These are phyloP conservation scores for Myopa tessellatipennis DNA, from an alignment of 2,888 invertebrate genomes.

Conservation along the genomic window DNA sequence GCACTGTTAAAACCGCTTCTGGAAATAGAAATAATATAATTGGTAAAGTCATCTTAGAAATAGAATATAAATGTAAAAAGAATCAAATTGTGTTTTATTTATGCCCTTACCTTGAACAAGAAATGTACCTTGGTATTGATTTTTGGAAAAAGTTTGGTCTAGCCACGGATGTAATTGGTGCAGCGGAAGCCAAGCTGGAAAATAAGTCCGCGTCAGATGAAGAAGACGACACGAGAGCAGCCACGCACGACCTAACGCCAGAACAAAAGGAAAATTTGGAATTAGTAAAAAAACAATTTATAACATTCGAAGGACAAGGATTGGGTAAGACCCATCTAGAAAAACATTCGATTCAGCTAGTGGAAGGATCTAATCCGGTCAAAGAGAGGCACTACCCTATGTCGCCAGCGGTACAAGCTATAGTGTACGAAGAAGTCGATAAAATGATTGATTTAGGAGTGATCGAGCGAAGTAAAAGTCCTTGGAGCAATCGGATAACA, in stretches of 20 bases:
- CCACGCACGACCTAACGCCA: not conserved
- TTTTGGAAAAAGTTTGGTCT: not conserved
- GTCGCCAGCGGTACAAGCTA: too few relatives aligned
- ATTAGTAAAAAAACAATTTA: not conserved
- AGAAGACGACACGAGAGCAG: too few relatives aligned
- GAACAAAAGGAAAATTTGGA: not conserved
- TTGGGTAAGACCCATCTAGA: constrained; percentile 2
- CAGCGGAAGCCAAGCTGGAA: not conserved
- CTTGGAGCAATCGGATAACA: too few relatives aligned
- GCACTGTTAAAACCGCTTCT: not conserved
- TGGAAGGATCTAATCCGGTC: too few relatives aligned
- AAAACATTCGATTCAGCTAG: constrained; percentile 22
- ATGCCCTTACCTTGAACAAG: not conserved
- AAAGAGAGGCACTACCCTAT: too few relatives aligned
- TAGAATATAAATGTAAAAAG: not conserved
- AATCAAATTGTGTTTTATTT: not conserved
- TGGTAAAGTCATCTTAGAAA: not conserved
- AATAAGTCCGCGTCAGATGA: not conserved
- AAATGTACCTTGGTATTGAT: not conserved
- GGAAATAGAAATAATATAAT: not conserved
- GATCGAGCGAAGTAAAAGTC: too few relatives aligned
- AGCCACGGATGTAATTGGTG: not conserved
- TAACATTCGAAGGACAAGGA: not conserved
- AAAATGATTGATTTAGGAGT: too few relatives aligned
- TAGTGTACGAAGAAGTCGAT: too few relatives aligned